Percentiles rank a stretch among this genome's conserved stretches.
phyloP scores from a whole-genome alignment of 2,888 invertebrate genomes.

The Auanema sp. region DNA sequence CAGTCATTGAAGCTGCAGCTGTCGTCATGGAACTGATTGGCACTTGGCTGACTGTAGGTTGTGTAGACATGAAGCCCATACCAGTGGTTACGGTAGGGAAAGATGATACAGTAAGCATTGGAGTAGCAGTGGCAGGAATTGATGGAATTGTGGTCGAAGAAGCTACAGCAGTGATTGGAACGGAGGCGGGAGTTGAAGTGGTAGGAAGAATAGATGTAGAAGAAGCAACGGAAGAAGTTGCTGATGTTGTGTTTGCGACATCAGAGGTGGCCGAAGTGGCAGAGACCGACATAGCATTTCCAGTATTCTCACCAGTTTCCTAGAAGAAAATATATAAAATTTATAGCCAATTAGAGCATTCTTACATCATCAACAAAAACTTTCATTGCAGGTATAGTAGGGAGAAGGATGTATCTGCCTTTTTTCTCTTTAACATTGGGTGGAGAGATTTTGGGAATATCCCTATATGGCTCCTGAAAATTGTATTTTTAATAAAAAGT shows the following conservation, averaged over 20 bases:
- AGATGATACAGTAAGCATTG: no score
- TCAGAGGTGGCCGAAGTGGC: neutral
- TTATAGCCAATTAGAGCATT: neutral
- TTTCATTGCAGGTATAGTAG: slow-evolving; percentile 43
- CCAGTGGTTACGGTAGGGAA: no score
- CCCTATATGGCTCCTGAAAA: slow-evolving; percentile 4
- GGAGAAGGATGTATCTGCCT: slow-evolving; percentile 35
- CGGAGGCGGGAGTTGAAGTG: neutral
- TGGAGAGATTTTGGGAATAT: slow-evolving; percentile 21
- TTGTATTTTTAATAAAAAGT: neutral
- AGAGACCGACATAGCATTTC: slow-evolving; percentile 12
- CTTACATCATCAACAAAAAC: slow-evolving; percentile 37
- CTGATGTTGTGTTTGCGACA: no score
- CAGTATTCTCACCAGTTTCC: slow-evolving; percentile 13
- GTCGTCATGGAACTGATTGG: no score
- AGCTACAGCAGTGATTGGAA: slow-evolving; percentile 4
- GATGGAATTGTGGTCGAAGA: no score
- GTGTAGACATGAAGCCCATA: no score
- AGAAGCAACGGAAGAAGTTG: slow-evolving; percentile 9
- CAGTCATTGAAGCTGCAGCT: no score
- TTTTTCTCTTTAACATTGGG: slow-evolving; percentile 33
- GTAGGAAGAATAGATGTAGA: slow-evolving; percentile 1
- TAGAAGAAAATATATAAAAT: neutral
- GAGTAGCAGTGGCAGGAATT: no score
- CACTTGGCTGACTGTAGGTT: no score